These are phyloP conservation scores for Nicator chloris DNA, from an alignment of 2,113 vertebrate species.

Conservation along the genomic window DNA sequence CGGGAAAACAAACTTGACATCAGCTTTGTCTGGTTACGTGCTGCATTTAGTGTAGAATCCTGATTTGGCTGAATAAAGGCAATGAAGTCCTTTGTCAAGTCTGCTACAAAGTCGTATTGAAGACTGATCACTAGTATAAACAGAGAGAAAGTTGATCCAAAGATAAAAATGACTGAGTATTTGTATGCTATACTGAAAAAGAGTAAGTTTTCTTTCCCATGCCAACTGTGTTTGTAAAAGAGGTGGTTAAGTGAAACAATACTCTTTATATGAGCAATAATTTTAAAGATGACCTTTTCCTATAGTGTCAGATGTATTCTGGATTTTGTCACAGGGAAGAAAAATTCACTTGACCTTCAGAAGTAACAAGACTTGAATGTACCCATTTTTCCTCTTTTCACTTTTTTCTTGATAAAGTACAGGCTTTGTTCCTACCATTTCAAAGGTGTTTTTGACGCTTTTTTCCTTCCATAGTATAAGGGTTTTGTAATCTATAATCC, in stretches of 20 bases:
- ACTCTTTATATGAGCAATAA: neutral
- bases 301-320: neutral
- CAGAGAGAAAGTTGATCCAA: neutral
- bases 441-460: neutral
- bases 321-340: neutral
- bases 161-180: neutral
- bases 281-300: slow-evolving; percentile 20
- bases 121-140: neutral
- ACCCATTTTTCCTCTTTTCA: neutral
- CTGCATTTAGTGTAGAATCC: neutral
- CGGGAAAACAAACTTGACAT: neutral
- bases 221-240: neutral
- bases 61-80: neutral
- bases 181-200: neutral
- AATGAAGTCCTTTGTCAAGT: neutral
- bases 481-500: neutral
- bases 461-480: neutral
- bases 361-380: neutral
- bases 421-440: neutral
- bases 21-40: neutral
- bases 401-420: neutral
- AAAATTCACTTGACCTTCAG: slow-evolving; percentile 12
- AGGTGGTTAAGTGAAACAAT: neutral
- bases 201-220: neutral
- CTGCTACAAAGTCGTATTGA: neutral